Evolutionary conservation across 2,888 invertebrate species (phyloP), one percentile per base, ranked within the genome.

Genomic region (Helleia helle): DNA sequence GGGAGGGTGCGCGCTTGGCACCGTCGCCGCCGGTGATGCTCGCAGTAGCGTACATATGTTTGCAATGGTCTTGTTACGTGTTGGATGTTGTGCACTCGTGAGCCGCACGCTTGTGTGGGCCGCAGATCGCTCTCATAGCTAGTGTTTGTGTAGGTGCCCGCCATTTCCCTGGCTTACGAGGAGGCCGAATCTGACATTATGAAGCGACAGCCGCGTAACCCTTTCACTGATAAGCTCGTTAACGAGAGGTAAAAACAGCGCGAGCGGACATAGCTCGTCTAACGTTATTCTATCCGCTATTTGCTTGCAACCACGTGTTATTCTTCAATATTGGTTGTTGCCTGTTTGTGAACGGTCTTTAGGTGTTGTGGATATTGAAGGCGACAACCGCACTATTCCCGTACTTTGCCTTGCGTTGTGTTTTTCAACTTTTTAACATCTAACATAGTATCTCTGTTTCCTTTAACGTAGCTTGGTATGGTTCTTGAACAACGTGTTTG

Each of bases 181-280:
- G 93, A 94, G 88, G 95, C 96, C 85, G 97, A 97, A 90, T 95
- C 94, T 87, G 97, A 97, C 92, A 97, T 97, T 87, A 97, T 97
- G 97, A 96, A 96, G 92, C 93, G 97, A 87, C 93, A 93, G 88
- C 97, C 97, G 86, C 93, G 97, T 91, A 93, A 97, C 89, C 96
- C 97, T 87, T 92, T 93, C 91, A 91, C 90, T 87, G 97, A 97
- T 91, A 97, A 97, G 90, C 94, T 97, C 85, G 97, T 97, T 86
- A 97, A 97, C 89, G 95, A 94, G 92, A 96, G 97, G 95, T 96
- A 91, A 91, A 71, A 84, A 67, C 68, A 71, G 56, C 63, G 60
- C 71, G 80, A 72, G 77, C 68, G 71, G 51, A 52, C 54, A 51
- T 47, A 57, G 63, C 71, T 77, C 79, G 75, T 67, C 66, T 70